Evolutionary conservation across 2,888 invertebrate genomes (phyloP).

Genomic region (Aleiodes testaceus): DNA sequence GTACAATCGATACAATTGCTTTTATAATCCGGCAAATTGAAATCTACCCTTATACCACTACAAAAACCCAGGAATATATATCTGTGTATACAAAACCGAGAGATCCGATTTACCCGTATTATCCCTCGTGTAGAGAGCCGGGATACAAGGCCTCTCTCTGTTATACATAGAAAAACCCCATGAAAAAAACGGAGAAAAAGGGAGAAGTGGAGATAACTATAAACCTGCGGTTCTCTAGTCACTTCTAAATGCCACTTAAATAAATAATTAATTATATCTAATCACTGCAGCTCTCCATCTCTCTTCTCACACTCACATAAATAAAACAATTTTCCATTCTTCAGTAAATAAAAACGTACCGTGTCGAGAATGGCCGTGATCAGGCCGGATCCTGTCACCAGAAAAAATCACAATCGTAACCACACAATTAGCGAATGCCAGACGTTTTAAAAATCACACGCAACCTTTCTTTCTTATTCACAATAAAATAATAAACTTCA

Average conservation of each 20-base stretch:
- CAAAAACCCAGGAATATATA: slow-evolving; percentile 1
- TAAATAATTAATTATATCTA: too few relatives aligned
- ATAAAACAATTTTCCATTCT: background rate
- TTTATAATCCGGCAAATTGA: slow-evolving; percentile 53
- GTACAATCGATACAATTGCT: slow-evolving; percentile 46
- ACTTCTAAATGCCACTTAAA: too few relatives aligned
- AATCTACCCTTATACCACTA: slow-evolving; percentile 49
- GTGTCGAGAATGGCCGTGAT: slow-evolving; percentile 74
- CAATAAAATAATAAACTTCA: slow-evolving; percentile 6
- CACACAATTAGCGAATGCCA: slow-evolving; percentile 44
- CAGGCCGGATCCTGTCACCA: slow-evolving; percentile 72
- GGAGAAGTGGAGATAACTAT: too few relatives aligned
- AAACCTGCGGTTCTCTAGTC: too few relatives aligned
- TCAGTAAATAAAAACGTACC: slow-evolving; percentile 61
- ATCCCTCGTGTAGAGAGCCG: slow-evolving; percentile 51
- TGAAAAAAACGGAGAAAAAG: background rate
- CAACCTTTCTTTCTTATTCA: slow-evolving; percentile 23
- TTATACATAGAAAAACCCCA: slow-evolving; percentile 34
- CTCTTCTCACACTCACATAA: slow-evolving; percentile 14
- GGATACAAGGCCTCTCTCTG: slow-evolving; percentile 51
- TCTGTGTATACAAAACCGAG: slow-evolving; percentile 41
- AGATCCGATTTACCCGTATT: slow-evolving; percentile 56
- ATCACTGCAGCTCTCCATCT: background rate
- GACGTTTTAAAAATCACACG: slow-evolving; percentile 2
- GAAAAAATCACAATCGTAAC: slow-evolving; percentile 68